Evolutionary conservation across 2,888 invertebrate genomes (phyloP).

Genomic region (Morpho deidamia): DNA sequence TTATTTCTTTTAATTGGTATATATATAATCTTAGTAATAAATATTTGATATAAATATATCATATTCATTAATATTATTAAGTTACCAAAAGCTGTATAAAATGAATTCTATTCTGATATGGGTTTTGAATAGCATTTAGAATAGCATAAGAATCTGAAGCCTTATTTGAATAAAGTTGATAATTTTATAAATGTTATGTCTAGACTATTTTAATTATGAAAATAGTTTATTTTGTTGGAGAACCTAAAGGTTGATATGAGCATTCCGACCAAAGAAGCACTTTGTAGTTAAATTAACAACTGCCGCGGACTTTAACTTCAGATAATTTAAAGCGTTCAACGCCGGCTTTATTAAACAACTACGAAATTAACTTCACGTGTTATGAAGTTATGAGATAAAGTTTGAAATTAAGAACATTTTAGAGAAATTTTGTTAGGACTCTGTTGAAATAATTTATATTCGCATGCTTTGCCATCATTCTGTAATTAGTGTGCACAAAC

Average conservation of each 20-base stretch:
- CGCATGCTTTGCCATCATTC: background rate
- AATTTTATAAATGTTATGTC: too few species aligned
- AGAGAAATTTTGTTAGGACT: background rate
- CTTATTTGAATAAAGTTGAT: too few species aligned
- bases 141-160: too few species aligned
- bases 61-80: too few species aligned
- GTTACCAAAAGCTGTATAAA: too few species aligned
- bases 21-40: too few species aligned
- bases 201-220: too few species aligned
- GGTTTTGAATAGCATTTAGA: too few species aligned
- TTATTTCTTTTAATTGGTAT: too few species aligned
- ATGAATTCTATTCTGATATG: too few species aligned
- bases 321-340: constrained; percentile 38
- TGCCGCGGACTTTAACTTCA: constrained; percentile 32
- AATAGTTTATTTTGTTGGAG: too few species aligned
- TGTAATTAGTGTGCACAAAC: constrained; percentile 26
- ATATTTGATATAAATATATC: too few species aligned
- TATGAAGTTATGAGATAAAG: background rate
- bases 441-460: background rate
- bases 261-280: constrained; percentile 27
- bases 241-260: constrained; percentile 4
- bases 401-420: background rate
- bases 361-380: constrained; percentile 4
- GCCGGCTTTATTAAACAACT: constrained; percentile 10
- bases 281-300: constrained; percentile 34